Percentiles rank a stretch among this genome's conserved stretches.
phyloP scores from a whole-genome alignment of 2,888 invertebrate species.

The Tanypteryx hageni region DNA sequence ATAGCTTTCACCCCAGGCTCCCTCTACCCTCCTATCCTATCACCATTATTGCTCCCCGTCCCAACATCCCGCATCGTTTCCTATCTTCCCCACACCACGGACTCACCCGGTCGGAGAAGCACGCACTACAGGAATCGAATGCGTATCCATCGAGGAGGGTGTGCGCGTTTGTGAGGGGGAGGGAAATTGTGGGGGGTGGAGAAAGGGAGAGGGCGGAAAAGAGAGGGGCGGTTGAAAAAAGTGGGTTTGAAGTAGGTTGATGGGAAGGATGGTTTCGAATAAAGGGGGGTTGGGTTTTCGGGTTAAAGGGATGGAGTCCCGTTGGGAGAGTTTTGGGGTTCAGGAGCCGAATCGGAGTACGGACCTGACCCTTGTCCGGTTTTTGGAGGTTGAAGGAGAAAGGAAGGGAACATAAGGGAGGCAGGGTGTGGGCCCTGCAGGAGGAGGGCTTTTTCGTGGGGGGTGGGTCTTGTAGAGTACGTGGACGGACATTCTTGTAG shows the following conservation, averaged over 20 bases:
- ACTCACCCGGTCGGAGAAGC: neutral
- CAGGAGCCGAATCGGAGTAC: neutral
- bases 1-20: too few relatives aligned
- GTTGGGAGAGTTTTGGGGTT: slow-evolving; percentile 28
- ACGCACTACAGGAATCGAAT: slow-evolving; percentile 28
- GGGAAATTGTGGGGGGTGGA: neutral
- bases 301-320: neutral
- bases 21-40: too few relatives aligned
- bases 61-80: neutral
- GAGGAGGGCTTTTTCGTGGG: neutral
- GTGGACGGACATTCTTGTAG: slow-evolving; percentile 12
- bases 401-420: neutral
- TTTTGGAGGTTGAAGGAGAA: neutral
- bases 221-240: neutral
- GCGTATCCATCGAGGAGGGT: neutral
- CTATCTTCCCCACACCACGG: neutral
- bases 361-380: slow-evolving; percentile 37
- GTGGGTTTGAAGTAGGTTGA: neutral
- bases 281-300: neutral
- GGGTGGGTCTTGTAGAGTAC: neutral
- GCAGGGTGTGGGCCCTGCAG: neutral
- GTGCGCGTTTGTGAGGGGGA: neutral
- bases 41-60: neutral
- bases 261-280: neutral
- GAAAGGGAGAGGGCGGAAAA: neutral